Percentiles rank a stretch among this genome's conserved stretches.
Evolutionary conservation across 2,888 invertebrate species (phyloP).

Genomic region (Corbicula japonica): DNA sequence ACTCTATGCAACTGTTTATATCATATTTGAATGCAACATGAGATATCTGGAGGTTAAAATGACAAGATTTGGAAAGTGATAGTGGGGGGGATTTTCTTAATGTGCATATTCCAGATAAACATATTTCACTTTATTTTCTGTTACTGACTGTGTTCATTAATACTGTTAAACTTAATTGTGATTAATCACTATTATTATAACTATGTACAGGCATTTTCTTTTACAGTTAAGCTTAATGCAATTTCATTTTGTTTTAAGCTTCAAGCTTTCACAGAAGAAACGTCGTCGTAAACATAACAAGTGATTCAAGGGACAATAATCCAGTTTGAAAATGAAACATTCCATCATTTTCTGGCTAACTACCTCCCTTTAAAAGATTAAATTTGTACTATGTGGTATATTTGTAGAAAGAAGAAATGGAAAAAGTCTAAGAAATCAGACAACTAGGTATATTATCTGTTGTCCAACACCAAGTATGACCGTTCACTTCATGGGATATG

Average conservation of each 20-base stretch:
- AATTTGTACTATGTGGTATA: background rate
- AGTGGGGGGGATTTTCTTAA: too few species aligned
- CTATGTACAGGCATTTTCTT: background rate
- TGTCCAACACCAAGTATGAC: too few species aligned
- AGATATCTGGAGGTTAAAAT: too few species aligned
- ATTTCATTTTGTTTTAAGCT: constrained; percentile 10
- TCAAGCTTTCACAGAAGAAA: background rate
- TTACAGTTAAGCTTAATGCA: background rate
- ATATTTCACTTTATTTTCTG: too few species aligned
- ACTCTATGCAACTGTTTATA: too few species aligned
- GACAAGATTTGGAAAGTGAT: too few species aligned
- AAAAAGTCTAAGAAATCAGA: constrained; percentile 19
- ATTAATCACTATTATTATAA: background rate
- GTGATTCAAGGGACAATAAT: constrained; percentile 3
- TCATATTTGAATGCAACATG: too few species aligned
- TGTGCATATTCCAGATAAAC: too few species aligned
- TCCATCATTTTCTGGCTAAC: background rate
- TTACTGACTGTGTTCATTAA: background rate
- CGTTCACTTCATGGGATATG: too few species aligned
- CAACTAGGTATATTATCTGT: constrained; percentile 14
- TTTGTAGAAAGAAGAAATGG: constrained; percentile 35
- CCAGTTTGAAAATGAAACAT: background rate
- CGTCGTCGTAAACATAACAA: background rate
- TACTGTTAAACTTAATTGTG: background rate
- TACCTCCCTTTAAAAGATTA: constrained; percentile 4